A percentile compares a stretch with the other conserved stretches of the same genome.
These are phyloP conservation scores for Arge pagana DNA, from an alignment of 2,888 invertebrate genomes.

Conservation along the genomic window DNA sequence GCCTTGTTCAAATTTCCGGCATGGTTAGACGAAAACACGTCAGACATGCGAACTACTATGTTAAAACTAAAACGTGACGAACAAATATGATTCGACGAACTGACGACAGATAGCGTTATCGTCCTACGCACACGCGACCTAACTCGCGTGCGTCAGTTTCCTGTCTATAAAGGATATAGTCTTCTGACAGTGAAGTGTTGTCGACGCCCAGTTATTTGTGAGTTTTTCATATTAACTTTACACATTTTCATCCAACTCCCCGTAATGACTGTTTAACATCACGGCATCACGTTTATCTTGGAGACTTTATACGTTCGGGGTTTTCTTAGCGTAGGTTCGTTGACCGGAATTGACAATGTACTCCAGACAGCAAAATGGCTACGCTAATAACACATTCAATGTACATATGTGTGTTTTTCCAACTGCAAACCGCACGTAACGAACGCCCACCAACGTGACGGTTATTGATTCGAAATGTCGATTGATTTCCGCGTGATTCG, in stretches of 20 bases:
- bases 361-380: slow-evolving; percentile 48
- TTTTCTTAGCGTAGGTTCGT: slow-evolving; percentile 10
- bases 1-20: too few species aligned
- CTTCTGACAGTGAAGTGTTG: slow-evolving; percentile 46
- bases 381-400: slow-evolving; percentile 45
- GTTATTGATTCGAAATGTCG: too few species aligned
- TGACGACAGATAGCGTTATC: slow-evolving; percentile 3
- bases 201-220: slow-evolving; percentile 54
- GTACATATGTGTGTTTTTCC: slow-evolving; percentile 21
- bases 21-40: too few species aligned
- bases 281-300: background rate
- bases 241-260: slow-evolving; percentile 19
- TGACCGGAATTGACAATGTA: slow-evolving; percentile 22
- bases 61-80: too few species aligned
- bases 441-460: background rate
- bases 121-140: background rate
- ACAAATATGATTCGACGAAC: background rate
- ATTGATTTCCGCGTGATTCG: too few species aligned
- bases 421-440: background rate
- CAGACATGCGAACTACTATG: too few species aligned
- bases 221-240: slow-evolving; percentile 42
- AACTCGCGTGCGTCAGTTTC: background rate
- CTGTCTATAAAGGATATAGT: slow-evolving; percentile 25
- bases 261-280: background rate
- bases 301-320: background rate